Base-by-base conservation (phyloP, 2,797 vertebrate genomes). In the Schizothorax lantsangensis region DNA sequence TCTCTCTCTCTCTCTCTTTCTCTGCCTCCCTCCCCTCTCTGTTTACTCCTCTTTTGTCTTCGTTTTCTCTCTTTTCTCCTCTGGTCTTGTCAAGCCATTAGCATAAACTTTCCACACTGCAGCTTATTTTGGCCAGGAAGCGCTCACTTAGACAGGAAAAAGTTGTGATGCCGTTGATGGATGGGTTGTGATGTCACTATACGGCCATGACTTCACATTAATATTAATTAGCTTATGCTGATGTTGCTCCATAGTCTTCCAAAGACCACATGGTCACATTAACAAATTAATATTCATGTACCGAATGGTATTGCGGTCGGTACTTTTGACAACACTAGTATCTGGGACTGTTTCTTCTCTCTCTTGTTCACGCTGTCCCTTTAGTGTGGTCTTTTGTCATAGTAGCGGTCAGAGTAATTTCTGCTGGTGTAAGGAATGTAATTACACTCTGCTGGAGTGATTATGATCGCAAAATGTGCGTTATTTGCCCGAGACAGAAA, bases 351-450 rank as follows among this genome's bases (percentile, higher is more conserved):
- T 77, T 77, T 30, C 85, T 88, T 81, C 12, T 8, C 89, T 85
- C 80, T 59, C 64, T 79, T 72, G 38, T 21, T 30, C 49, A 68
- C 3, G 87, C n/a, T 89, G 83, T 89, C 54, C 62, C 64, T 84
- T 36, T 54, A 26, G 12, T 45, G 54, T 71, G n/a, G 80, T 88
- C 38, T 87, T 87, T 91, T 87, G 84, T 84, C 83, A 62, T 87
- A 85, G 84, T 81, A 66, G 30, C 66, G 47, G 64, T 84, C 72
- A 59, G 23, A 68, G 62, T 47, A 64, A 80, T 86, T 83, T 45
- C 77, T 79, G 57, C 33, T 38, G 17, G 66, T 74, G 52, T 38
- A 57, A 66, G 54, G 33, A 78, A 73, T 87, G 33, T 72, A 87
- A 85, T 73, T 45, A 47, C 49, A 40, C 68, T 49, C 78, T 49